Evolutionary conservation across 2,888 invertebrate genomes (phyloP), one percentile per base, ranked within the genome.

Genomic region (Meteorus cinctellus): DNA sequence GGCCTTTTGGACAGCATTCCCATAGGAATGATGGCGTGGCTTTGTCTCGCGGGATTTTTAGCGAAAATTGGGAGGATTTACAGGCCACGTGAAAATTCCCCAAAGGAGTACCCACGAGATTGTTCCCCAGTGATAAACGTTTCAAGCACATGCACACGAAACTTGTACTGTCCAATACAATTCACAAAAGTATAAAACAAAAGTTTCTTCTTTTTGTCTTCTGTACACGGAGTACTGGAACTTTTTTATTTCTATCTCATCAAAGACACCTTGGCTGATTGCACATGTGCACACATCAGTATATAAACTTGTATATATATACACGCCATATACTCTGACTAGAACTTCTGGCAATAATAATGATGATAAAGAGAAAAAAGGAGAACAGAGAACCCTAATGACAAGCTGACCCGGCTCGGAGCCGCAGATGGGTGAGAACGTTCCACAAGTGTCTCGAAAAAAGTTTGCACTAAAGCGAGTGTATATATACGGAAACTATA

Each of bases 381-480:
- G 12, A 41, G 41, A 41, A 41, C 12, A 62, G 27, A 48, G 48
- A 78, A 77, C 59, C 74, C 75, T 73, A 75, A 75, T 76, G 71
- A 76, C 74, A 71, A 72, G 31, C 5, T 12, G 62, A 65, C 41
- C 34, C 68, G 48, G 24, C n/a, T 16, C 19, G 24, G 34, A 45
- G 60, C 12, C 31, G 55, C 77, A 75, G 77, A 78, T 77, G 75
- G 75, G 71, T 60, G 36, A 60, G 60, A 75, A 71, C 76, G 75
- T 74, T 79, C 80, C 77, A 80, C 80, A 80, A 80, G 79, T 80
- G 80, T 80, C 77, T 41, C 69, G 45, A 73, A 80, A 79, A 80
- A 80, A 80, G 48, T 80, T 80, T 79, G 65, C 75, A 65, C 51
- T 74, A 60, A 67, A 72, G n/a, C 77, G 41, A 41, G 41, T 73